Conservation (phyloP, 2,888 invertebrate species). For the Mycalesis mineus region DNA sequence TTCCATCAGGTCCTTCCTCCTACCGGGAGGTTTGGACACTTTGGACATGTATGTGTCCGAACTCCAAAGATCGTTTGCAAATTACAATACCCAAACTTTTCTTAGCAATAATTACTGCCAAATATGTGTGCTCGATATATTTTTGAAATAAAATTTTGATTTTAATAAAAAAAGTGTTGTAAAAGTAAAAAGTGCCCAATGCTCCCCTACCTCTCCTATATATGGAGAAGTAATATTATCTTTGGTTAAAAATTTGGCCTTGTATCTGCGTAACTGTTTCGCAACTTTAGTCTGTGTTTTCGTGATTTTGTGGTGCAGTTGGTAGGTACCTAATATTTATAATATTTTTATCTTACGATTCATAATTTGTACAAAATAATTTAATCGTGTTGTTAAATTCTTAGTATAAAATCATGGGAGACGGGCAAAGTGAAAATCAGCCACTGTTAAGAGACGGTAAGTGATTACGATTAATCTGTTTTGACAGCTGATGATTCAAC, state of each 20-base stretch:
- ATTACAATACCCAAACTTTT: no score
- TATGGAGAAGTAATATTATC: background rate
- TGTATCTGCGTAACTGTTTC: background rate
- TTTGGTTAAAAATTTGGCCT: background rate
- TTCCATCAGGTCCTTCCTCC: no score
- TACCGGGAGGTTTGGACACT: no score
- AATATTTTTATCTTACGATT: conserved; percentile 31
- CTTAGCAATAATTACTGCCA: no score
- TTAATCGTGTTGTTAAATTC: conserved; percentile 36
- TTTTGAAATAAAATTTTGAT: no score
- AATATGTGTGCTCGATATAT: no score
- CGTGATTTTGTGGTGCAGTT: conserved; percentile 5
- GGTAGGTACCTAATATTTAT: no score
- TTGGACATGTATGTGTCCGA: no score
- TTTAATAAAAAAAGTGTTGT: no score
- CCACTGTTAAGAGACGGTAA: conserved; percentile 76
- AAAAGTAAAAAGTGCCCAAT: no score
- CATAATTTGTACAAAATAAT: conserved; percentile 31
- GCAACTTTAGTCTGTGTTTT: background rate
- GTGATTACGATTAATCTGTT: conserved; percentile 47
- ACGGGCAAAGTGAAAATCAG: conserved; percentile 81
- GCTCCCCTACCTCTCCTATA: no score
- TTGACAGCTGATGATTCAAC: conserved; percentile 74
- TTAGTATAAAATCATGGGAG: conserved; percentile 72
- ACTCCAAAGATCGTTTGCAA: no score